phyloP scores from a whole-genome alignment of 2,888 invertebrate genomes.

The Blera fallax region DNA sequence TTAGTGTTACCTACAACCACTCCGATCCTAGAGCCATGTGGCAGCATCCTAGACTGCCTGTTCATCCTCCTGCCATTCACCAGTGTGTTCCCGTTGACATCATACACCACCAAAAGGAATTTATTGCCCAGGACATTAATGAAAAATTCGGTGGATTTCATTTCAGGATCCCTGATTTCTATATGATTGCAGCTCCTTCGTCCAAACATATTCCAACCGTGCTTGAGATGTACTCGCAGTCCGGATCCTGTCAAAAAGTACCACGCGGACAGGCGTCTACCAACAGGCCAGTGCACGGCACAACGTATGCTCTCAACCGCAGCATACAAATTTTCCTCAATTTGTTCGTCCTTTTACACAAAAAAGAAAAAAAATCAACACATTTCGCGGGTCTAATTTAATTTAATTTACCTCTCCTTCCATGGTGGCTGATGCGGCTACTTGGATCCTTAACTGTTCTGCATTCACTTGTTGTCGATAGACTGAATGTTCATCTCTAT shows the following conservation, averaged over 20 bases:
- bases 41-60: not conserved
- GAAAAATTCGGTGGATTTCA: not conserved
- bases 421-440: no score
- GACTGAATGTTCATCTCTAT: no score
- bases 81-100: not conserved
- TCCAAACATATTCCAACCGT: not conserved
- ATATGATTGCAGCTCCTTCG: not conserved
- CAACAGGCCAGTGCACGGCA: not conserved
- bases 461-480: no score
- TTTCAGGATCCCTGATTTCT: not conserved
- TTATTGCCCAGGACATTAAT: not conserved
- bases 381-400: no score
- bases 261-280: not conserved
- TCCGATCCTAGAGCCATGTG: not conserved
- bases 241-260: not conserved
- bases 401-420: no score
- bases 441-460: no score
- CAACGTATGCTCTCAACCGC: no score
- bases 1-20: not conserved
- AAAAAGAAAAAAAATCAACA: no score
- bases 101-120: not conserved
- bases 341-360: not conserved
- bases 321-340: not conserved
- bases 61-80: not conserved
- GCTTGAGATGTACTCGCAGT: not conserved